Evolutionary conservation across 2,888 invertebrate genomes (phyloP), one percentile per base, ranked within the genome.

Genomic region (Folsomia manolachei): DNA sequence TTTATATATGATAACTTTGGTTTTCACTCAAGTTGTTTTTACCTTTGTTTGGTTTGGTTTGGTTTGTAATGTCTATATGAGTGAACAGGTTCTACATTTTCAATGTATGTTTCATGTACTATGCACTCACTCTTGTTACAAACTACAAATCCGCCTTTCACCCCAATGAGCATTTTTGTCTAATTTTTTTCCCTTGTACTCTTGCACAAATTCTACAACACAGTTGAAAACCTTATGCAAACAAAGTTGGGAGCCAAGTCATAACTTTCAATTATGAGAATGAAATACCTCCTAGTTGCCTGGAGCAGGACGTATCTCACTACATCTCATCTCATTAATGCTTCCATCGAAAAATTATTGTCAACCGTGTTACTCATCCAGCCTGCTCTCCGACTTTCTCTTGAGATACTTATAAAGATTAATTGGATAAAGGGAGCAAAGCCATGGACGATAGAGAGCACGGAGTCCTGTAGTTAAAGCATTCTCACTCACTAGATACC

Each of bases 311-410:
- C 53, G 60, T n/a, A 53, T 67, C n/a, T n/a, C 56, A 18, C 27
- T 67, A 67, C 23, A 67, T 67, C 67, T 67, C 67, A 67, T 67
- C 67, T 67, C 60, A 67, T 67, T 67, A 67, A 67, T 67, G 51
- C 52, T 60, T 25, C 67, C 67, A 67, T 67, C 60, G 67, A 67
- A 67, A 67, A 67, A 67, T 67, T 67, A 67, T 67, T 67, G 67
- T 67, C 67, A 56, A 51, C 60, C 27, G 56, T 67, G 65, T 66
- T 66, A 66, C 65, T 66, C 65, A n/a, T n/a, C n/a, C n/a, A n/a
- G n/a, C n/a, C n/a, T n/a, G 19, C 18, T 66, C 18, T 63, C 27
- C 61, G 56, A 62, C 62, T 64, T 26, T 52, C 71, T 75, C 68
- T 51, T 70, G 4, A 52, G 63, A 52, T 25, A 24, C 70, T 71